phyloP scores from a whole-genome alignment of 2,797 vertebrate genomes.

The Sebastes umbrosus region DNA sequence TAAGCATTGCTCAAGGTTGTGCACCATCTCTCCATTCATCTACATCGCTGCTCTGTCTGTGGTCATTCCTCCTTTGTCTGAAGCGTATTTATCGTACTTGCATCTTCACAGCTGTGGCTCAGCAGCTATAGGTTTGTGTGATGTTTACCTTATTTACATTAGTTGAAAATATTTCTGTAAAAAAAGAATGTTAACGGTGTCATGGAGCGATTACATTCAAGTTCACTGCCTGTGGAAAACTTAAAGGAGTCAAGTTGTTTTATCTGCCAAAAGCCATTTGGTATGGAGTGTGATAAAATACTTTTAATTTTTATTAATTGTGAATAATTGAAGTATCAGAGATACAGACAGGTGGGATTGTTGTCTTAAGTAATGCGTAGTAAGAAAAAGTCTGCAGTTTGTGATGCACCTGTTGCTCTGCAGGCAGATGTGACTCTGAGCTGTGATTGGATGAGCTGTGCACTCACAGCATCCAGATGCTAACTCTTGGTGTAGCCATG shows the following conservation, averaged over 20 bases:
- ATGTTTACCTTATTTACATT: background rate
- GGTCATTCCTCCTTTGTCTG: background rate
- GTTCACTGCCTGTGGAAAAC: background rate
- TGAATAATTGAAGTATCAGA: background rate
- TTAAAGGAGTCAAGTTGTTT: background rate
- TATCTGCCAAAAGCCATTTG: background rate
- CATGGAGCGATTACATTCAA: background rate
- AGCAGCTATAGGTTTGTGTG: background rate
- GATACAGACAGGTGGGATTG: background rate
- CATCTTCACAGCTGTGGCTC: background rate
- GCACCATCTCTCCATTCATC: conserved; percentile 14
- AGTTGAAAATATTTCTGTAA: background rate
- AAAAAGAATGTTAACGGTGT: background rate
- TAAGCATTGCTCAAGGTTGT: conserved; percentile 63
- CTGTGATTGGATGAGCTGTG: background rate
- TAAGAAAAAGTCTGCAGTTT: conserved; percentile 14
- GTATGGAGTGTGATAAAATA: no score
- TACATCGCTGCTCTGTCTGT: conserved; percentile 8
- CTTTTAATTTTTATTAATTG: background rate
- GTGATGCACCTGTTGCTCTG: conserved; percentile 19
- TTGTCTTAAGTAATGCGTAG: background rate
- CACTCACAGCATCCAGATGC: background rate
- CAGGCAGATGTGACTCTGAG: background rate
- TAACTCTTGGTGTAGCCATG: background rate
- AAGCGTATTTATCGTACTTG: background rate